Evolutionary conservation across 2,888 invertebrate species (phyloP).

Genomic region (Diaphora mendica): DNA sequence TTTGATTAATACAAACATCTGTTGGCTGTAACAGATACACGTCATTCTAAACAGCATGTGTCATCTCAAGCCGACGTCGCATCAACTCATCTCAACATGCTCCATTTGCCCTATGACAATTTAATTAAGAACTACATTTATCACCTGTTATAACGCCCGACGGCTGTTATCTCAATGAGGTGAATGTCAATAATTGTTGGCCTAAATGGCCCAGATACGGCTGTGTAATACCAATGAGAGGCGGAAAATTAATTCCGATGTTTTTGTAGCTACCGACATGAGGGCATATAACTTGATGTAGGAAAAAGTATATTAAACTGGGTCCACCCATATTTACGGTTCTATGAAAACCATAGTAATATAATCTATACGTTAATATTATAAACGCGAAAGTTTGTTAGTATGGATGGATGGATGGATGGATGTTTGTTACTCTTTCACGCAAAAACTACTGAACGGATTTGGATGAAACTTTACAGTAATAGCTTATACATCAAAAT

Average conservation of each 20-base stretch:
- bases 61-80: neutral
- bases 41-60: neutral
- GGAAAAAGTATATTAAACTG: neutral
- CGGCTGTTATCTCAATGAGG: conserved; percentile 41
- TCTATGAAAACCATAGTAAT: neutral
- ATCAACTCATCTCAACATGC: conserved; percentile 29
- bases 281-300: neutral
- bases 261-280: neutral
- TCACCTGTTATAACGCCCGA: conserved; percentile 42
- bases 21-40: neutral
- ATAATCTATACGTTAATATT: neutral
- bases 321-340: neutral
- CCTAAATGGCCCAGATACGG: neutral
- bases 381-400: too few species aligned
- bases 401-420: too few species aligned
- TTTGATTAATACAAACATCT: neutral
- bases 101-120: conserved; percentile 13
- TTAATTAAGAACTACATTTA: conserved; percentile 47
- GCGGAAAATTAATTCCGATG: neutral
- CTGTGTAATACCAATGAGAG: neutral
- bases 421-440: too few species aligned
- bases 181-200: conserved; percentile 48
- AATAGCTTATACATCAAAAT: too few species aligned
- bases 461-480: too few species aligned
- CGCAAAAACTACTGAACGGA: too few species aligned